Evolutionary conservation across 2,797 vertebrate species (phyloP).

Genomic region (Manis pentadactyla): DNA sequence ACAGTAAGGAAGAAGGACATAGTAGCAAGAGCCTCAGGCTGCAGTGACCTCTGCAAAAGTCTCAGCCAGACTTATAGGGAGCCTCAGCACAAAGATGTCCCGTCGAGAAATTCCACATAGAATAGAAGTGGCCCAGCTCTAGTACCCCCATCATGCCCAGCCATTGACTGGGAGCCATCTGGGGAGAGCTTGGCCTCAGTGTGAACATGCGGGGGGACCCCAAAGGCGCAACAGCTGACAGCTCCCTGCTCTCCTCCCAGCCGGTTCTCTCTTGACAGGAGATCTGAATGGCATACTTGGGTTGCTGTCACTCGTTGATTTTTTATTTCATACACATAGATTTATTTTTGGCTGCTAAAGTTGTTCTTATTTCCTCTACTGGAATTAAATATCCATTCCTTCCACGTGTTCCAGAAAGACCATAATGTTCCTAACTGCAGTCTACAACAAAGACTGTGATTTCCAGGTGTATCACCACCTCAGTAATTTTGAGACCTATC

Average conservation of each 20-base stretch:
- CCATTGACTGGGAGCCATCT: not conserved
- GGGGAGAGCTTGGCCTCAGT: not conserved
- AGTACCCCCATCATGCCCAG: not conserved
- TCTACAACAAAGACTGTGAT: not conserved
- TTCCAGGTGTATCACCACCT: not conserved
- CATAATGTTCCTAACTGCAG: not conserved
- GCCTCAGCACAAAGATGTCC: not conserved
- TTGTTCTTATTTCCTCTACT: not conserved
- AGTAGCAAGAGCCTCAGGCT: not conserved
- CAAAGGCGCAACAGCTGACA: not conserved
- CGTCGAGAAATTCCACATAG: not conserved
- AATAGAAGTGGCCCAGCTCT: not conserved
- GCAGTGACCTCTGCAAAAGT: not conserved
- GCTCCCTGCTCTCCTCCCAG: not conserved
- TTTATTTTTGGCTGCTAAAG: not conserved
- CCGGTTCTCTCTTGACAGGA: not conserved
- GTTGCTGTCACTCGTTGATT: not conserved
- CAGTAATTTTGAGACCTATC: not conserved
- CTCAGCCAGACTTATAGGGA: not conserved
- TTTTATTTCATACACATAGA: not conserved
- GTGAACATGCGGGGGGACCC: not conserved
- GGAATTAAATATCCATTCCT: not conserved
- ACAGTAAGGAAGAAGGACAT: not conserved
- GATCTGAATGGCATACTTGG: too few species aligned
- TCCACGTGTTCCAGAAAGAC: not conserved